Evolutionary conservation across 2,113 vertebrate species (phyloP), one percentile per base, ranked within the genome.

Genomic region (Elachura formosa): DNA sequence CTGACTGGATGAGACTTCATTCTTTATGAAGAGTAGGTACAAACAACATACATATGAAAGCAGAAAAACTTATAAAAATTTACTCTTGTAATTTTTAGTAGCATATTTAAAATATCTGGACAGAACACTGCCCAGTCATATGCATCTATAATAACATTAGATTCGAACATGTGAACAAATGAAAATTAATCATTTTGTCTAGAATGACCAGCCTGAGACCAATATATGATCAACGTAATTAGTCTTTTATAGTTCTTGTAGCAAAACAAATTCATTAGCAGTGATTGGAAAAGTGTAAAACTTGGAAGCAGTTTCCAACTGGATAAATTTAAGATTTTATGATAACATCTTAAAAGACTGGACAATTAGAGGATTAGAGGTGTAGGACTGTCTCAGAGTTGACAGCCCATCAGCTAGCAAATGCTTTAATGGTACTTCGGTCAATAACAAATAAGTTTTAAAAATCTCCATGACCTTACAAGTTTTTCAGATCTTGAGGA

Each of bases 201-300:
- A 78, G 83, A 91, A 83, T 90, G 58, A 51, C 51, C 78, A 91
- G 61, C 1, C 68, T 89, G 87, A 94, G 77, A 94, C 36, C 87
- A 93, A 84, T 74, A 94, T 43, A 87, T 85, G 81, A 68, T 71
- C 85, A 90, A 88, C 61, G 54, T 94, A 89, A 94, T 97, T 91
- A 93, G 66, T 85, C 58, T 93, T 96, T 92, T 96, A 86, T 95
- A 97, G 54, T 96, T 97, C 91, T 96, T 95, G 73, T 83, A 95
- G 84, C 21, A 90, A 94, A 96, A 72, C 76, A 87, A 96, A 94
- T 94, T 94, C 90, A 93, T 72, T 87, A 85, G 79, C 41, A 92
- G 77, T 88, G 33, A 33, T 62, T 96, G 73, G 51, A 69, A 89
- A 96, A 94, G 40, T 89, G 75, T 93, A 95, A 89, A 84, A 81